Conservation (phyloP, 2,113 vertebrate species). For the Calypte anna region DNA sequence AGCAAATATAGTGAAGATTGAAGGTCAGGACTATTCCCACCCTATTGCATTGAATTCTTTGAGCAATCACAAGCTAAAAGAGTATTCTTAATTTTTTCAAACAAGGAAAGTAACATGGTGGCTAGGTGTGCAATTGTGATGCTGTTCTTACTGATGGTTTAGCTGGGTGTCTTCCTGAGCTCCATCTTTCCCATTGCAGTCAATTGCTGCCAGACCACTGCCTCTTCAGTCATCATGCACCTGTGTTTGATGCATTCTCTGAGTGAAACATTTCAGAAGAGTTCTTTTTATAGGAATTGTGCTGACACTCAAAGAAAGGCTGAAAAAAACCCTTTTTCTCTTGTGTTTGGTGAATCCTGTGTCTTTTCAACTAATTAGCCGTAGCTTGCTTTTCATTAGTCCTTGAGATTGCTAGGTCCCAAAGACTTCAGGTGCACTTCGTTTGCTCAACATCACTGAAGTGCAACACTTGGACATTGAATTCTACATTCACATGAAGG, state of each 20-base stretch:
- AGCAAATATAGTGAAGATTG: neutral
- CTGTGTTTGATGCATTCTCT: neutral
- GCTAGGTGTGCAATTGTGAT: neutral
- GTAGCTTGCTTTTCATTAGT: neutral
- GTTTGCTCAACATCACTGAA: neutral
- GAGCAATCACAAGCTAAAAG: neutral
- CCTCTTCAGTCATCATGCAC: fast-evolving
- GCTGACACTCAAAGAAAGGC: neutral
- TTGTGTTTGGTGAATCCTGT: neutral
- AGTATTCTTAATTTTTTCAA: neutral
- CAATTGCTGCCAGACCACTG: fast-evolving
- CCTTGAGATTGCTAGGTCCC: neutral
- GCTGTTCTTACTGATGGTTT: neutral
- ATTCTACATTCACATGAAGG: neutral
- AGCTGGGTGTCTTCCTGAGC: neutral
- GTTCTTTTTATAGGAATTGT: neutral
- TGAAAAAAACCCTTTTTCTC: fast-evolving
- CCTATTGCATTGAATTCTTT: neutral
- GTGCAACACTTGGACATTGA: neutral
- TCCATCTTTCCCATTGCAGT: fast-evolving
- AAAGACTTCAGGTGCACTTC: neutral
- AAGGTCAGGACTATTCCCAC: neutral
- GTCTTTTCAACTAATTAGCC: neutral
- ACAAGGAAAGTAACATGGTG: neutral
- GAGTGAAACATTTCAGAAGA: neutral